phyloP scores from a whole-genome alignment of 2,797 vertebrate species.

The Macropodus opercularis region DNA sequence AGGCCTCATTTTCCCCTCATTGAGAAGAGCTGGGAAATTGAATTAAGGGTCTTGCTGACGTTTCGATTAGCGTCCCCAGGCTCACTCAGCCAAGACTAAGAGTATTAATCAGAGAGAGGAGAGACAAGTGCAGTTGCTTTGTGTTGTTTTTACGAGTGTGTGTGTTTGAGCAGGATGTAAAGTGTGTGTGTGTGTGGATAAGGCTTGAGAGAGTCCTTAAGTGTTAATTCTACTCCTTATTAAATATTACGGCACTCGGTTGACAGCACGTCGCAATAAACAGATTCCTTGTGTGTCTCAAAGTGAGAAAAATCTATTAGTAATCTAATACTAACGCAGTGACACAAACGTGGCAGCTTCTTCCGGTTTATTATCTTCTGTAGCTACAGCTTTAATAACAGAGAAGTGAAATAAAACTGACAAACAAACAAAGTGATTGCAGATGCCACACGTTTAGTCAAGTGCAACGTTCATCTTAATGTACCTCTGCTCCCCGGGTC shows the following conservation, averaged over 20 bases:
- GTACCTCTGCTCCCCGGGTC: neutral
- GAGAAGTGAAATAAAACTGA: no score
- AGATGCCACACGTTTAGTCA: no score
- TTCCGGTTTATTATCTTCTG: no score
- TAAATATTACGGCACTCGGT: slow-evolving; percentile 52
- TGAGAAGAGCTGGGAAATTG: slow-evolving; percentile 75
- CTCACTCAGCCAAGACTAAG: slow-evolving; percentile 66
- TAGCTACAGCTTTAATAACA: no score
- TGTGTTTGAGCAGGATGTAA: slow-evolving; percentile 5
- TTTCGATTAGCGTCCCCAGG: slow-evolving; percentile 76
- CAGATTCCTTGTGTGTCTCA: slow-evolving; percentile 36
- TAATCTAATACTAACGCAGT: slow-evolving; percentile 16
- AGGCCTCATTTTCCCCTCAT: slow-evolving; percentile 74
- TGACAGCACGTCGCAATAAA: slow-evolving; percentile 44
- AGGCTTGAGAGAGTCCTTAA: slow-evolving; percentile 39
- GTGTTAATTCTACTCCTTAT: slow-evolving; percentile 60
- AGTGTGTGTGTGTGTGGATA: slow-evolving; percentile 12
- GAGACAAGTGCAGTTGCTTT: slow-evolving; percentile 34
- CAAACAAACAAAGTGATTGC: no score
- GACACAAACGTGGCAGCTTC: slow-evolving; percentile 31
- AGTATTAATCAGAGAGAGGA: slow-evolving; percentile 70
- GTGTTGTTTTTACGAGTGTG: slow-evolving; percentile 15
- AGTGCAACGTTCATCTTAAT: neutral
- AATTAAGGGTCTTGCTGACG: slow-evolving; percentile 79
- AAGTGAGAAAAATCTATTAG: slow-evolving; percentile 46